Base-by-base conservation (phyloP, 1,140 invertebrate genomes). In the Drosophila albomicans region DNA sequence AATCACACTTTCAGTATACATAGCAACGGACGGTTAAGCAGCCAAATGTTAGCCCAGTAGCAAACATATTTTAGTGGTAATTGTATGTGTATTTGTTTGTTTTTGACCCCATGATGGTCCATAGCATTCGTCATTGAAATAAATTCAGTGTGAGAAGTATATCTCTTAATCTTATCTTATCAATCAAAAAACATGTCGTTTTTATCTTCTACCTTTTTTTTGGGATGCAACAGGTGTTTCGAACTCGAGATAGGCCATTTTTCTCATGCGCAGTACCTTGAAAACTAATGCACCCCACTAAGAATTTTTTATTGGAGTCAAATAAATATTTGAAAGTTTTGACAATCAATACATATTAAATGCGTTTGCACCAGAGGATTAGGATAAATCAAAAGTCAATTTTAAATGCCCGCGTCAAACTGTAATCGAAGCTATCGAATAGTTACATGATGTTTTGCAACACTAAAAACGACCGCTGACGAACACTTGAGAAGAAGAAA, bases 1-100 rank as follows among this genome's bases (percentile, higher is more conserved):
- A 73, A 52, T 58, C 46, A 59, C 48, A 59, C 48, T 56, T 75
- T 70, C 76, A 75, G 76, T 75, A 78, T 75, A 75, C 45, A 75
- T 75, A 78, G 56, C 38, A 71, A 20, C 49, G 52, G 52, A 20
- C 49, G 59, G 45, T 48, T 16, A 32, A 64, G 52, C 59, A 67
- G 10, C 35, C 35, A 38, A 38, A 38, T 38, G 35, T 38, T 10
- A 38, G 35, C 13, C 61, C 59, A 57, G 35, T 64, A 72, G 25
- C 56, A 43, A 54, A 70, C 54, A 75, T 69, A 78, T 65, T 78
- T 58, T 78, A 78, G 76, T 64, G 38, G 43, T 78, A 78, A 75
- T 65, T 62, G 41, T 72, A 66, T 76, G 62, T 72, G 52, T 58
- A 70, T 73, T 56, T 66, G 49, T 73, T 68, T 78, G 43, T 78